Conservation (phyloP, 1,140 invertebrate genomes). For the Lasioglossum albipes region DNA sequence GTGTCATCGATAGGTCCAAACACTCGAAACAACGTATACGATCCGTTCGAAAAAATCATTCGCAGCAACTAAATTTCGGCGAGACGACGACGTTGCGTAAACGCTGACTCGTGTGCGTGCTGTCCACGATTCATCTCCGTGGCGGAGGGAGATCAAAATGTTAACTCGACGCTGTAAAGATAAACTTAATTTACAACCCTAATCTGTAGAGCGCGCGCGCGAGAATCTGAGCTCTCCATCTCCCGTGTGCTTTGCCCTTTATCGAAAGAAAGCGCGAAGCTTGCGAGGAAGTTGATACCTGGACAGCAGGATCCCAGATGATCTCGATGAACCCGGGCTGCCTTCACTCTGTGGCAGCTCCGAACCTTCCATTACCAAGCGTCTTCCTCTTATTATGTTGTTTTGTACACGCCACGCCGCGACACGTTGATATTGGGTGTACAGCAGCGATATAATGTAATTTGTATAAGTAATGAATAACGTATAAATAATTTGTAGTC, state of each 20-base stretch:
- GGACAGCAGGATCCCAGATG: not conserved
- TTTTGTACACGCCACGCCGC: not conserved
- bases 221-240: too few relatives aligned
- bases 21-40: conserved; percentile 32
- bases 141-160: too few relatives aligned
- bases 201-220: too few relatives aligned
- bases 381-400: conserved; percentile 42
- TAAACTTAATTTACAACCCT: too few relatives aligned
- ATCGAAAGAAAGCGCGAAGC: too few relatives aligned
- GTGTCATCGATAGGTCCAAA: conserved; percentile 16
- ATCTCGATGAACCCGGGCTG: not conserved
- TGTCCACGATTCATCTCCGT: too few relatives aligned
- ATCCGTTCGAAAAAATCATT: conserved; percentile 17
- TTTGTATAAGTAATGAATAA: not conserved
- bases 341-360: not conserved
- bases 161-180: too few relatives aligned
- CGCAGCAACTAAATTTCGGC: not conserved
- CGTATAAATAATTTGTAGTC: conserved; percentile 21
- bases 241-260: too few relatives aligned
- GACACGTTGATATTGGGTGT: not conserved
- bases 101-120: not conserved
- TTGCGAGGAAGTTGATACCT: too few relatives aligned
- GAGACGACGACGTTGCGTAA: not conserved
- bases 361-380: conserved; percentile 37
- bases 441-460: not conserved